These are phyloP conservation scores for Pseudococcus viburni DNA, from an alignment of 2,888 invertebrate genomes.

Conservation along the genomic window DNA sequence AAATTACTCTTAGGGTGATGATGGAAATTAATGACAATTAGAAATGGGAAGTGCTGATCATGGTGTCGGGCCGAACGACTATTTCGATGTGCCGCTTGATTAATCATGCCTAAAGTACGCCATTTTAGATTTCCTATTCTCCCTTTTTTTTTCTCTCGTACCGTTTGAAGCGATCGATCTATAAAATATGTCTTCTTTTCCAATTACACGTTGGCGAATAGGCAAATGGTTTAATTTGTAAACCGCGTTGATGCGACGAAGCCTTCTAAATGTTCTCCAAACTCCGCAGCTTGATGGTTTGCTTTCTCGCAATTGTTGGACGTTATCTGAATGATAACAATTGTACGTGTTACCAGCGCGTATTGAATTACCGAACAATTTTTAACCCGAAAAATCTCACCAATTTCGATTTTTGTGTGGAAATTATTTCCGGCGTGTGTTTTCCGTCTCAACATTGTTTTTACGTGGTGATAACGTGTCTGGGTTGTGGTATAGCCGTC, in stretches of 20 bases:
- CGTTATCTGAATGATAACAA: not conserved
- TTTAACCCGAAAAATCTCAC: not conserved
- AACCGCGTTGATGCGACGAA: slow-evolving; percentile 1
- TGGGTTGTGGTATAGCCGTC: not conserved
- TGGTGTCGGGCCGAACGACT: slow-evolving; percentile 33
- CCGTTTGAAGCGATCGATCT: slow-evolving; percentile 38
- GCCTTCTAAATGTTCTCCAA: slow-evolving; percentile 32
- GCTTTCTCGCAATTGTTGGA: not conserved
- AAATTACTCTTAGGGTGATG: slow-evolving; percentile 55
- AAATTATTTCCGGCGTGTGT: not conserved
- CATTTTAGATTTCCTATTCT: slow-evolving; percentile 54
- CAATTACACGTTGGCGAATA: slow-evolving; percentile 14
- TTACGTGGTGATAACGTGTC: not conserved
- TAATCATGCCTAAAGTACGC: slow-evolving; percentile 54
- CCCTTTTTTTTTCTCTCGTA: not conserved
- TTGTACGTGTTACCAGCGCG: no score
- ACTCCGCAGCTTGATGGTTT: slow-evolving; percentile 30
- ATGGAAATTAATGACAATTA: slow-evolving; percentile 57
- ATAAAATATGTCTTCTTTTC: slow-evolving; percentile 47
- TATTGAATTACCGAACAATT: not conserved
- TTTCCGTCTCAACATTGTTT: not conserved
- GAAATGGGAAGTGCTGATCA: slow-evolving; percentile 55
- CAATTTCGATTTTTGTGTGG: not conserved
- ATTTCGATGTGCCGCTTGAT: slow-evolving; percentile 55
- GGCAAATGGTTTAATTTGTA: slow-evolving; percentile 53